Evolutionary conservation across 1,140 invertebrate species (phyloP).

Genomic region (Eciton burchellii): DNA sequence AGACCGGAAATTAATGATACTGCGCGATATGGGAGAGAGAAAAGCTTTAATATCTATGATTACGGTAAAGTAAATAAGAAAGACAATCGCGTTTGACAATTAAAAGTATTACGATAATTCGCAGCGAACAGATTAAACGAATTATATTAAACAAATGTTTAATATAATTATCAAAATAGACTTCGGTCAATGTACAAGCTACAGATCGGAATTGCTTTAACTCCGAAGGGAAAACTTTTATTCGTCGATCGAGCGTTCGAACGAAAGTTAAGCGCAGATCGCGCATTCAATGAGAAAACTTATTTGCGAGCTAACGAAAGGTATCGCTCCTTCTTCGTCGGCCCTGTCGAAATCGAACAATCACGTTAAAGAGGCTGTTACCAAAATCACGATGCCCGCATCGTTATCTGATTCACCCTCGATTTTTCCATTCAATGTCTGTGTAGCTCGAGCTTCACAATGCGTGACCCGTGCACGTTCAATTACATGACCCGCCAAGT

Average conservation of each 20-base stretch:
- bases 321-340: conserved; percentile 60
- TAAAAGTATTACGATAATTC: conserved; percentile 8
- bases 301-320: conserved; percentile 72
- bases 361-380: conserved; percentile 65
- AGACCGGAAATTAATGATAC: not conserved
- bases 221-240: conserved; percentile 37
- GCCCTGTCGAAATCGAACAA: conserved; percentile 62
- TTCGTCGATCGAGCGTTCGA: conserved; percentile 64
- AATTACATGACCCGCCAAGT: conserved; percentile 53
- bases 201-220: conserved; percentile 19
- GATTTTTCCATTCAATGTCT: conserved; percentile 23
- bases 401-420: conserved; percentile 67
- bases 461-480: conserved; percentile 43
- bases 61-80: conserved; percentile 2
- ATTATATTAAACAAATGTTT: conserved; percentile 30
- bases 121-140: conserved; percentile 19
- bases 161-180: conserved; percentile 54
- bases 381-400: conserved; percentile 69
- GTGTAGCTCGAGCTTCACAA: conserved; percentile 12
- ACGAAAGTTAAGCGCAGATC: conserved; percentile 65
- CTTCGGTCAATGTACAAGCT: conserved; percentile 44
- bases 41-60: not conserved
- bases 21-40: not conserved
- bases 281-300: conserved; percentile 68
- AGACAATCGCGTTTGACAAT: not conserved